Percentiles rank a stretch among this genome's conserved stretches.
phyloP scores from a whole-genome alignment of 1,140 invertebrate species.

The Acromyrmex heyeri region DNA sequence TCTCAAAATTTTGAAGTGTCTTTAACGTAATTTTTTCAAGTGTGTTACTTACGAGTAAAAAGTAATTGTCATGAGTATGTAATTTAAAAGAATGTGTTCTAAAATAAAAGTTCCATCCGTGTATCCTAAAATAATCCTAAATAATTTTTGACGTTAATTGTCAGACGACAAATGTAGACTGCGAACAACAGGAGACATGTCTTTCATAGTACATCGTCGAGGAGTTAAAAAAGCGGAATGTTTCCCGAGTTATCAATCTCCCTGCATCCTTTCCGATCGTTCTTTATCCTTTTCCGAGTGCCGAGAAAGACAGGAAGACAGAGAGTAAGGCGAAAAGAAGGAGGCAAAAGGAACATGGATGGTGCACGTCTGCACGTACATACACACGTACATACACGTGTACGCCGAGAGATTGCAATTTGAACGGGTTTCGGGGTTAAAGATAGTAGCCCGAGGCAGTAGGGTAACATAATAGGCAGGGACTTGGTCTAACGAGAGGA shows the following conservation, averaged over 20 bases:
- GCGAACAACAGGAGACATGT: neutral
- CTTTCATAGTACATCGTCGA: neutral
- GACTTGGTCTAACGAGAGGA: constrained; percentile 75
- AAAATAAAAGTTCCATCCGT: neutral
- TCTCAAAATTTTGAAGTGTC: neutral
- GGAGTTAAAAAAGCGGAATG: constrained; percentile 19
- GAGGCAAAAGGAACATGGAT: constrained; percentile 27
- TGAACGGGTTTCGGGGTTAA: constrained; percentile 80
- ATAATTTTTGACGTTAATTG: neutral
- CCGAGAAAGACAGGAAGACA: neutral
- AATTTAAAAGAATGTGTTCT: neutral
- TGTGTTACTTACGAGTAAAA: neutral
- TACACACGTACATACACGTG: constrained; percentile 50
- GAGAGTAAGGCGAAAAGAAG: neutral
- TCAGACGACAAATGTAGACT: neutral
- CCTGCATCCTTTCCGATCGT: constrained; percentile 12
- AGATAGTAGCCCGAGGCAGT: constrained; percentile 79
- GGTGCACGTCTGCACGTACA: constrained; percentile 1
- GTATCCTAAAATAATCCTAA: no score
- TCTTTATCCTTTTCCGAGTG: constrained; percentile 67
- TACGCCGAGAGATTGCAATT: constrained; percentile 68
- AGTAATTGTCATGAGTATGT: neutral
- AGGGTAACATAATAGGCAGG: constrained; percentile 80
- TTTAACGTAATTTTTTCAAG: neutral
- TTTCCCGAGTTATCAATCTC: constrained; percentile 54